phyloP scores from a whole-genome alignment of 2,797 vertebrate genomes.

The Sorex maritimensis region DNA sequence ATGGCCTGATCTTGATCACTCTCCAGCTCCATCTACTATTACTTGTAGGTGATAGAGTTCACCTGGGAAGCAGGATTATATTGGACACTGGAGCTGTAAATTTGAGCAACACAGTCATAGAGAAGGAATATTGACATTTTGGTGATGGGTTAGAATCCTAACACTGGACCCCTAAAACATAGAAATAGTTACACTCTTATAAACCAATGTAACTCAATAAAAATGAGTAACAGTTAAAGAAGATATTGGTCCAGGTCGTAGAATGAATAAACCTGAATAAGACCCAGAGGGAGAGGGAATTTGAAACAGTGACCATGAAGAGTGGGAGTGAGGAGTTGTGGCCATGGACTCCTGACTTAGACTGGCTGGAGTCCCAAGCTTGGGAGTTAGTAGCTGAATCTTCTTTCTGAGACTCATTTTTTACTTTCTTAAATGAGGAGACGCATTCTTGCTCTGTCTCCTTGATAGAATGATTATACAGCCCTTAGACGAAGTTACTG shows the following conservation, averaged over 20 bases:
- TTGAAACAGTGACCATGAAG: background rate
- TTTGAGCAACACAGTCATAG: background rate
- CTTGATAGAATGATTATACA: background rate
- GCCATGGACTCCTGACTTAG: background rate
- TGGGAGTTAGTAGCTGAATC: background rate
- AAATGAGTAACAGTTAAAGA: no score
- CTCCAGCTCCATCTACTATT: background rate
- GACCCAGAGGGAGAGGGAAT: background rate
- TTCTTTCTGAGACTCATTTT: background rate
- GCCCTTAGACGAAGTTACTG: background rate
- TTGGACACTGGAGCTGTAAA: background rate
- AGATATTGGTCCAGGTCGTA: background rate
- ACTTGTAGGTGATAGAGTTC: background rate
- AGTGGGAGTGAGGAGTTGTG: background rate
- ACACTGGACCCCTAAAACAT: no score
- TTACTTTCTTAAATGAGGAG: slow-evolving; percentile 1
- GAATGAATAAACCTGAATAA: background rate
- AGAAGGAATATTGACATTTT: no score
- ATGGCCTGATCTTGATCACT: background rate
- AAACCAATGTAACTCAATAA: no score
- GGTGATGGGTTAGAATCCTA: no score
- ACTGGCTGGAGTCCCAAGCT: background rate
- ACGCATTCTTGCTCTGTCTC: background rate
- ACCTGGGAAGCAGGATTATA: background rate
- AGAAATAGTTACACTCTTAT: no score